These are phyloP conservation scores for Micropterix aruncella DNA, from an alignment of 2,888 invertebrate species.

Conservation along the genomic window DNA sequence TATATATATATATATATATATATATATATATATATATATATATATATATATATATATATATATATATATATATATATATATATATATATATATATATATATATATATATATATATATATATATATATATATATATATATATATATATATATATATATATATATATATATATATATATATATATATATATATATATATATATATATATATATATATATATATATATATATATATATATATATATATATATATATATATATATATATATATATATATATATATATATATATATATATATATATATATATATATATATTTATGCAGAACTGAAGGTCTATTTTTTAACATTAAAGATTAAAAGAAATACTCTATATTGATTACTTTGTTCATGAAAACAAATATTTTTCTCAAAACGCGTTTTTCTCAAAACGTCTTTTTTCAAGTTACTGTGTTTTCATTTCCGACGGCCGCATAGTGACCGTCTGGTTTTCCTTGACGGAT, in stretches of 20 bases:
- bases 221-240: slow-evolving; percentile 4
- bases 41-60: slow-evolving; percentile 2
- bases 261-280: slow-evolving; percentile 4
- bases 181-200: slow-evolving; percentile 5
- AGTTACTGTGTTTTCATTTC: no score
- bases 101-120: slow-evolving; percentile 4
- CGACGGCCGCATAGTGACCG: no score
- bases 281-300: slow-evolving; percentile 4
- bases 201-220: slow-evolving; percentile 4
- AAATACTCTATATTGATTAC: no score
- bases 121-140: slow-evolving; percentile 5
- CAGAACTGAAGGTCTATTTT: no score
- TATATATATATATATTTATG: no score
- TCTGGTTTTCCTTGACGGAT: no score
- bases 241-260: slow-evolving; percentile 4
- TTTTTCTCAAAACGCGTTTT: slow-evolving; percentile 3
- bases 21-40: slow-evolving; percentile 1
- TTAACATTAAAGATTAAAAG: no score
- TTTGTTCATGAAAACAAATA: no score
- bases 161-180: slow-evolving; percentile 4
- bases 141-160: slow-evolving; percentile 4
- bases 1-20: slow-evolving; percentile 3
- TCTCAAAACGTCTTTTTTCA: no score
- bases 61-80: slow-evolving; percentile 4
- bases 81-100: slow-evolving; percentile 3